Evolutionary conservation across 2,797 vertebrate genomes (phyloP), one percentile per base, ranked within the genome.

Genomic region (Anniella stebbinsi): DNA sequence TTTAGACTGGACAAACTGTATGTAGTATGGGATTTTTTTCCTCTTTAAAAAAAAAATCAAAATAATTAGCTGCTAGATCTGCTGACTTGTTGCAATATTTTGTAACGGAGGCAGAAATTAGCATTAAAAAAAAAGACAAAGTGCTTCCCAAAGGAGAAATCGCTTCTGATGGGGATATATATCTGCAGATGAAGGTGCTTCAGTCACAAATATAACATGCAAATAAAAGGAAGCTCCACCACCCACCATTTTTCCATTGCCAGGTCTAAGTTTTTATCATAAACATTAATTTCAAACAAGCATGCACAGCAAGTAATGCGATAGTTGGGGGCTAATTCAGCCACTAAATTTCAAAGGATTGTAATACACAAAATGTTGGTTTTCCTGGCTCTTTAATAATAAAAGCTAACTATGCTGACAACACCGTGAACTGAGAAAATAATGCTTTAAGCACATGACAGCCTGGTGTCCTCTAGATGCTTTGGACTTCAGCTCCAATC

Each of bases 41-140:
- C 3, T 76, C 28, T 76, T 45, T 57, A 2, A 81, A 36, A 87
- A 48, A 23, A 23, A 3, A 67, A 0, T 2, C 36, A 21, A 89
- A 87, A 51, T 38, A 45, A 7, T 70, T n/a, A 77, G 57, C 41
- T 90, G 30, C 33, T 84, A 72, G 89, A 93, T 63, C 57, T 89
- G 6, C 36, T 90, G 30, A 15, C 75, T 67, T 81, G 66, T 11
- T 92, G 48, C 30, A 93, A 3, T 67, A 66, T 70, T 92, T 91
- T 91, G 1, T 80, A 18, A 45, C 23, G 23, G 48, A 93, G 85
- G 69, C 89, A 88, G 66, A 92, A 81, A 91, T 63, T 81, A 28
- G 45, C 23, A 30, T 0, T 41, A 48, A 36, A 80, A 70, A 70
- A 72, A 82, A 63, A 82, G 78, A 60, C 89, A 90, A 92, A 12